These are phyloP conservation scores for Chymomyza costata DNA, from an alignment of 1,140 invertebrate genomes.

Conservation along the genomic window DNA sequence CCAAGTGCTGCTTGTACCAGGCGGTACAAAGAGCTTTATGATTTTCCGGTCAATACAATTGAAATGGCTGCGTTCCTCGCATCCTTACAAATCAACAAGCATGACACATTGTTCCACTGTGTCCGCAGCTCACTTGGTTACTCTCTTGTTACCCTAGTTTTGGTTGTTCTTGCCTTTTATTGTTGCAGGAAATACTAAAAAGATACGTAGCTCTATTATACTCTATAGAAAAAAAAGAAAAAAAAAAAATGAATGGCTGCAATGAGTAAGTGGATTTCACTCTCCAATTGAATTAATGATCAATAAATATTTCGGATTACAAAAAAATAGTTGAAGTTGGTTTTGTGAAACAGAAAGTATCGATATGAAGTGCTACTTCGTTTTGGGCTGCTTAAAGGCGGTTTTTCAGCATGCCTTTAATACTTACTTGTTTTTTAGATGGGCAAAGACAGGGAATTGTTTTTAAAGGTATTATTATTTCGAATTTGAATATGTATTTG, in stretches of 20 bases:
- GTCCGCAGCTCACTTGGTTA: slow-evolving; percentile 6
- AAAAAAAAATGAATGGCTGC: slow-evolving; percentile 12
- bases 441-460: too few species aligned
- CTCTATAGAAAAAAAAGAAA: too few species aligned
- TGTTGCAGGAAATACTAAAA: too few species aligned
- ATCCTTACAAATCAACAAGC: slow-evolving; percentile 71
- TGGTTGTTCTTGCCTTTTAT: not conserved
- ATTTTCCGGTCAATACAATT: slow-evolving; percentile 71
- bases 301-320: slow-evolving; percentile 23
- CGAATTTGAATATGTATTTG: too few species aligned
- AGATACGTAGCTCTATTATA: slow-evolving; percentile 50
- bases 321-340: too few species aligned
- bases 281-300: slow-evolving; percentile 16
- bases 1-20: slow-evolving; percentile 6
- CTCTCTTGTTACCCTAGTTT: slow-evolving; percentile 12
- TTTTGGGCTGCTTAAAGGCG: too few species aligned
- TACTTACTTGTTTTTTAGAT: too few species aligned
- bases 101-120: slow-evolving; percentile 53
- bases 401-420: too few species aligned
- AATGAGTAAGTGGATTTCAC: slow-evolving; percentile 29
- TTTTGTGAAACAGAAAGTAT: too few species aligned
- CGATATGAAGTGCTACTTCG: too few species aligned
- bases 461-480: too few species aligned
- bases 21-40: slow-evolving; percentile 63
- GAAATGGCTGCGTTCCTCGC: slow-evolving; percentile 29